Evolutionary conservation across 2,888 invertebrate genomes (phyloP).

Genomic region (Crioceris asparagi): DNA sequence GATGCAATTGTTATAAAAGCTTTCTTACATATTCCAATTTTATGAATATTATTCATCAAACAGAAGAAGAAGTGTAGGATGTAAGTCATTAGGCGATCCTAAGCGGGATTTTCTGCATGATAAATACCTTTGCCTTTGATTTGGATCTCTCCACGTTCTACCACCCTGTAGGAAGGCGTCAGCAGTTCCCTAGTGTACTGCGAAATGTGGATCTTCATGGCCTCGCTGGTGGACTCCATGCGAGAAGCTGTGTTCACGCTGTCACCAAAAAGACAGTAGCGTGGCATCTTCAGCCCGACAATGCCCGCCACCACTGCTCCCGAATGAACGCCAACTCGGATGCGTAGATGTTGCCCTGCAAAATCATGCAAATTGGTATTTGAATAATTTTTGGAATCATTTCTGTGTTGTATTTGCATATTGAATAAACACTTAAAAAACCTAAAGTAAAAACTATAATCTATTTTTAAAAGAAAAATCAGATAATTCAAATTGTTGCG

Average conservation of each 20-base stretch:
- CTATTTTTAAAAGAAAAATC: no score
- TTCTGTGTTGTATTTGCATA: no score
- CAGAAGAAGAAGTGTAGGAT: no score
- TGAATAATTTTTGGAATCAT: no score
- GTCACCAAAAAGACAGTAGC: constrained; percentile 80
- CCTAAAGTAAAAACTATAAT: no score
- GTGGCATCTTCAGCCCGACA: constrained; percentile 88
- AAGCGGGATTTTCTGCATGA: no score
- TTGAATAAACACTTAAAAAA: no score
- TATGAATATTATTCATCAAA: no score
- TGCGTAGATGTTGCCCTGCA: constrained; percentile 66
- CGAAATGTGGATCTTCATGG: constrained; percentile 93
- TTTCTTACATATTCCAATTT: no score
- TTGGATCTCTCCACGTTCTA: constrained; percentile 72
- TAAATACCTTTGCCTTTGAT: constrained; percentile 92
- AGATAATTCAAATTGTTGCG: no score
- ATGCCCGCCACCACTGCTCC: constrained; percentile 91
- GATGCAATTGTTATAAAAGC: no score
- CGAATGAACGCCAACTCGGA: constrained; percentile 80
- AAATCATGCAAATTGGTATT: constrained; percentile 6
- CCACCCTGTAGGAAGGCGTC: constrained; percentile 60
- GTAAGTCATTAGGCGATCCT: no score
- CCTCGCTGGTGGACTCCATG: constrained; percentile 87
- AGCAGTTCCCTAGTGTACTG: constrained; percentile 73
- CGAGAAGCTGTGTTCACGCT: constrained; percentile 84